Base-by-base conservation (phyloP, 2,888 invertebrate species). In the Drosophila lutescens region DNA sequence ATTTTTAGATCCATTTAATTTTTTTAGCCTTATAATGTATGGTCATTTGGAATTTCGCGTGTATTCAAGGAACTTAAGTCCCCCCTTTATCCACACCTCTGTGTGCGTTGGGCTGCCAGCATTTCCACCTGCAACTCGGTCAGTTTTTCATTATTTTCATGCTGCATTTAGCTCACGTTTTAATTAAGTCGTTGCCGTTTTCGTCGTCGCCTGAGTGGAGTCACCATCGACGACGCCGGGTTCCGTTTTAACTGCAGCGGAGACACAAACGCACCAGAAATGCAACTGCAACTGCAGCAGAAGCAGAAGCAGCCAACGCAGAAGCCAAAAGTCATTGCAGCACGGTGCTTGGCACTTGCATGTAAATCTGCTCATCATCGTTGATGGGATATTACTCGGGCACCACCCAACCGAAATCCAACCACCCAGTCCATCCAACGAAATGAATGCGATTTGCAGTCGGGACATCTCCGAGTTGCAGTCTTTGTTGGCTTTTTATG, bases 321-420 rank as follows among this genome's bases (percentile, higher is more conserved):
- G 44, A 38, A 70, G 70, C 54, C 36, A 60, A 74, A 55, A 62
- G 69, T 69, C 56, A 59, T 56, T 69, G 68, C 74, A 47, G 70
- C 59, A 26, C 59, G 50, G 40, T 59, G 75, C 54, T 65, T 78
- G 61, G 80, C 87, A 82, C 81, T 81, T 90, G 90, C 90, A 90
- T 90, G 90, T 89, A 90, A 90, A 90, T 90, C 83, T 90, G 87
- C 89, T 90, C 90, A 90, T 90, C 89, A 90, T 81, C 81, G 81
- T 84, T 89, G 89, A 90, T 90, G 82, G 88, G 80, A 86, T 87
- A 89, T 89, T 90, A 86, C 84, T 56, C 34, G 51, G 51, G 58
- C 70, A 61, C 49, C 50, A 54, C 58, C 55, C 56, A 50, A 5
- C 23, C 43, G 32, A 54, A 41, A 38, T 12, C 13, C 20, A 38